Base-by-base conservation (phyloP, 2,113 vertebrate species). In the Rhea americana region DNA sequence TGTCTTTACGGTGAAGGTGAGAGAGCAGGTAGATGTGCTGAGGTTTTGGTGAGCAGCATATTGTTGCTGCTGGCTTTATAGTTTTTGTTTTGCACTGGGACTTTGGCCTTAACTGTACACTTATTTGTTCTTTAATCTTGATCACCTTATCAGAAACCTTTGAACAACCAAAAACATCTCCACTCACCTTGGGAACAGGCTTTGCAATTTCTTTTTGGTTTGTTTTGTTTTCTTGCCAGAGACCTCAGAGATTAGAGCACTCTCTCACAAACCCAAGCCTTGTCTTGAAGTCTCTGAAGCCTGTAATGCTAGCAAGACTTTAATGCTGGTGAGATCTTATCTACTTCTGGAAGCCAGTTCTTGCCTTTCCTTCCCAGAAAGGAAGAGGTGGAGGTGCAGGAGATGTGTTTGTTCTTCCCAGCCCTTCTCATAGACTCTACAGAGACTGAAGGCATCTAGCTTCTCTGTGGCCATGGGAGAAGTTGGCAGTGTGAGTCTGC, bases 141-240 rank as follows among this genome's bases (percentile, higher is more conserved):
- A 62, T 50, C 62, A 21, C 62, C 22, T 92, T 94, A 94, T 96
- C 95, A 92, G 82, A 50, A 89, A 55, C 63, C 59, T 92, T 91
- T 89, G 77, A 92, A 77, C 35, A 76, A 41, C 67, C 22, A 73
- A 72, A 90, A 8, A 86, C 83, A 90, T 94, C 74, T 81, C 70
- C 66, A 30, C 45, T 68, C 77, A 84, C 83, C 81, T 82, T 75
- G 91, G 59, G 74, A 94, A 91, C 82, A 50, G 58, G 45, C 67
- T 76, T 48, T 70, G 71, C 26, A 24, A 5, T 85, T 82, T 28
- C 66, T 85, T 72, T 76, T 85, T 0, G 0, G 28, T 53, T 76
- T 78, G 41, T 77, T 92, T 92, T 92, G 53, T 71, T 70, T 71
- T 39, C 67, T 80, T 66, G 66, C 55, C 91, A 80, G 75, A 87